These are phyloP conservation scores for Emydura subglobosa DNA, from an alignment of 2,113 vertebrate species.

Conservation along the genomic window DNA sequence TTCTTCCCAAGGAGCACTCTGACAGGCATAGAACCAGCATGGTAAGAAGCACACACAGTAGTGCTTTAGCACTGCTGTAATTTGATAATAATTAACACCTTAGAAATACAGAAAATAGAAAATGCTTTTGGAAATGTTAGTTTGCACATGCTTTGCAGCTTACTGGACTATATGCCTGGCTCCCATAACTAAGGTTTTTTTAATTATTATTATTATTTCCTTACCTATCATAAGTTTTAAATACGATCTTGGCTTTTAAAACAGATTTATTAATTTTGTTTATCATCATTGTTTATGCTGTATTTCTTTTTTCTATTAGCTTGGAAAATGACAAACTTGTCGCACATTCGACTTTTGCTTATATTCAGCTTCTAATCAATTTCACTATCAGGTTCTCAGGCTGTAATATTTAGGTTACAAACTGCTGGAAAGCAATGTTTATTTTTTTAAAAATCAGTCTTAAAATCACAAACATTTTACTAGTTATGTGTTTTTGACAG, in stretches of 20 bases:
- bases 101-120: no score
- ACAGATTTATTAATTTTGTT: slow-evolving; percentile 10
- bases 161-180: neutral
- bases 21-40: neutral
- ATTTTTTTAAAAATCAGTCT: no score
- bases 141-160: neutral
- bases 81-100: neutral
- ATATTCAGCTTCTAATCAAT: neutral
- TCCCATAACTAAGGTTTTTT: neutral
- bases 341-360: neutral
- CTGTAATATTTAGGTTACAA: neutral
- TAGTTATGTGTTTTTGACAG: no score
- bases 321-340: neutral
- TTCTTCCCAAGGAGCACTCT: neutral
- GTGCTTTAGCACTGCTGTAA: neutral
- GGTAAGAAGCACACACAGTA: neutral
- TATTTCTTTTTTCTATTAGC: neutral
- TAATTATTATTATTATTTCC: neutral
- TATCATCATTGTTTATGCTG: neutral
- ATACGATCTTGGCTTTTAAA: neutral
- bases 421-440: neutral
- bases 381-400: neutral
- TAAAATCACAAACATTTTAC: no score
- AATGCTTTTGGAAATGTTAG: no score
- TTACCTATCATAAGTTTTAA: neutral